A percentile compares a stretch with the other conserved stretches of the same genome.
These are phyloP conservation scores for Watsonalla binaria DNA, from an alignment of 2,888 invertebrate genomes.

Conservation along the genomic window DNA sequence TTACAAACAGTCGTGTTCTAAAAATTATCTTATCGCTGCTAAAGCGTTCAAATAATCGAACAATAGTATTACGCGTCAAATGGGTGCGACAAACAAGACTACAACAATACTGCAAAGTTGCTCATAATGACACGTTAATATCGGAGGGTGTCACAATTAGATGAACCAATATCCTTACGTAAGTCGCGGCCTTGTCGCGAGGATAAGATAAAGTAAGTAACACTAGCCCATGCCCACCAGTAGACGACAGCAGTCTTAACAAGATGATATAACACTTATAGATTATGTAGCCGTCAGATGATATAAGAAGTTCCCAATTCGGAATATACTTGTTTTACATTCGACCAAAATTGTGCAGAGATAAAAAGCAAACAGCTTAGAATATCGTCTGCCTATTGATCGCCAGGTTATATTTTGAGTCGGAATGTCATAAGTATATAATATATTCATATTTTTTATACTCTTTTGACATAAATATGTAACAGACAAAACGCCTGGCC, in stretches of 20 bases:
- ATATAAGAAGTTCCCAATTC: slow-evolving; percentile 5
- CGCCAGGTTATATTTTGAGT: too few species aligned
- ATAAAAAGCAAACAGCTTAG: too few species aligned
- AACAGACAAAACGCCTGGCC: too few species aligned
- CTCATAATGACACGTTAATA: background rate
- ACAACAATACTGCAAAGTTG: background rate
- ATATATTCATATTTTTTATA: too few species aligned
- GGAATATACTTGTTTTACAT: background rate
- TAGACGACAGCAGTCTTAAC: background rate
- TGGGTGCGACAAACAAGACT: background rate
- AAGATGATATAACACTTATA: background rate
- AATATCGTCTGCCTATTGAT: too few species aligned
- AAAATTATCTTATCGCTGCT: background rate
- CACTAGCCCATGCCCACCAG: background rate
- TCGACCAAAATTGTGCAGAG: too few species aligned
- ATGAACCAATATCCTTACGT: background rate
- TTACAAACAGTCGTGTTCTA: background rate
- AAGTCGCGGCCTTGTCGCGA: background rate
- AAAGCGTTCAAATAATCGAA: background rate
- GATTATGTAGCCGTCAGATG: slow-evolving; percentile 1
- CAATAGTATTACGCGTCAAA: background rate
- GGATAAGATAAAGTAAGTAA: background rate
- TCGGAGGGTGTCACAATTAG: background rate
- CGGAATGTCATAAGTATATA: too few species aligned
- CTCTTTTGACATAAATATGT: too few species aligned